phyloP scores from a whole-genome alignment of 2,113 vertebrate species.

The Okapia johnstoni region DNA sequence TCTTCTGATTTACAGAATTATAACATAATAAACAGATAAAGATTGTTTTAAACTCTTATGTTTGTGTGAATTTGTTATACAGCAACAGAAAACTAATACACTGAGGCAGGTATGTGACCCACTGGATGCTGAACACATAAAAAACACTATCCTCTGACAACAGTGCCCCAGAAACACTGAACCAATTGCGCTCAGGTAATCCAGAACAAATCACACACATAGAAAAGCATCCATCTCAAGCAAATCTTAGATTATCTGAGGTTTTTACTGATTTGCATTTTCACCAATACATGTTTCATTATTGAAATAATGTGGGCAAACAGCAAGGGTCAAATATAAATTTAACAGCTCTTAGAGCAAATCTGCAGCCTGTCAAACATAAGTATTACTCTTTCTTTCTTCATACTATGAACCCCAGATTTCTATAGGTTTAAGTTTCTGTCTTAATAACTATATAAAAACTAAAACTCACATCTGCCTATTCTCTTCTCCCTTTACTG shows the following conservation, averaged over 20 bases:
- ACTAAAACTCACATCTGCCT: neutral
- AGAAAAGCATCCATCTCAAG: neutral
- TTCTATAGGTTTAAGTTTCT: neutral
- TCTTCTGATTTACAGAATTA: neutral
- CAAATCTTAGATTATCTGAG: neutral
- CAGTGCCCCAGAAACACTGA: neutral
- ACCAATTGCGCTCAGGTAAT: neutral
- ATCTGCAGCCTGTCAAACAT: neutral
- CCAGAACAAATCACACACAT: neutral
- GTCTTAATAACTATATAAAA: neutral
- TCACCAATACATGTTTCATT: neutral
- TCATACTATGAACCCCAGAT: neutral
- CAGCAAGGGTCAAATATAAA: neutral
- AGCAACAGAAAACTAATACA: neutral
- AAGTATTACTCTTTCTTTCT: constrained; percentile 4
- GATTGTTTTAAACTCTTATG: neutral
- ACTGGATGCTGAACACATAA: neutral
- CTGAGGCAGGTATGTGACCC: neutral
- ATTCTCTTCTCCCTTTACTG: neutral
- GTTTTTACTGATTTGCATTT: neutral
- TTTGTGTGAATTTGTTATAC: neutral
- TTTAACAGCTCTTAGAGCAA: neutral
- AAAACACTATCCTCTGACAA: neutral
- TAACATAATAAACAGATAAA: neutral
- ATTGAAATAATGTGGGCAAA: neutral